Evolutionary conservation across 2,888 invertebrate genomes (phyloP).

Genomic region (Spicauda simplicius): DNA sequence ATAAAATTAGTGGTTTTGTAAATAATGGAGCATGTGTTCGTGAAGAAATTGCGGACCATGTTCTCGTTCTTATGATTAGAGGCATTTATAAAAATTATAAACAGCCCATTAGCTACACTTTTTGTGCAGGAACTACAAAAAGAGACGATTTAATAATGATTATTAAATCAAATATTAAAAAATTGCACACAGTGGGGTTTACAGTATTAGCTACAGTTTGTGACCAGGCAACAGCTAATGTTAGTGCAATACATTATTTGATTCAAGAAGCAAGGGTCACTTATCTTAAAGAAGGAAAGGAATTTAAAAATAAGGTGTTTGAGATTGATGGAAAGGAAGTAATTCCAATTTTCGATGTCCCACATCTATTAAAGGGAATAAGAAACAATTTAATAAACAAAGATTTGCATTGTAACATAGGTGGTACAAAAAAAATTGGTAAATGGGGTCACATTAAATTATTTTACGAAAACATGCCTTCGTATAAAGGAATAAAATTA

Average conservation of each 20-base stretch:
- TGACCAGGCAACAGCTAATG: neutral
- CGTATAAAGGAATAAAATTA: no score
- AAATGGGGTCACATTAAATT: no score
- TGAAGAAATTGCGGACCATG: neutral
- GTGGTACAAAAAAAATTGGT: no score
- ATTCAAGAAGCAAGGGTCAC: neutral
- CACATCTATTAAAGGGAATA: no score
- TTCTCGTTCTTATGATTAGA: neutral
- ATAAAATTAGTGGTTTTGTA: no score
- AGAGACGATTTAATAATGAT: neutral
- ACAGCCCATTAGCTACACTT: neutral
- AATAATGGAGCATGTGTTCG: slow-evolving; percentile 32
- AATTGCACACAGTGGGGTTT: neutral
- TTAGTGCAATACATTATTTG: neutral
- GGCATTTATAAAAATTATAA: slow-evolving; percentile 4
- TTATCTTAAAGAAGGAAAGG: neutral
- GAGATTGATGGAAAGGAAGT: no score
- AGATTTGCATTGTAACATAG: no score
- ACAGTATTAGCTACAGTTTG: slow-evolving; percentile 2
- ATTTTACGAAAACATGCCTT: no score
- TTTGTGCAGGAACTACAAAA: neutral
- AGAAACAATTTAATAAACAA: no score
- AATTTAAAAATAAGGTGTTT: neutral
- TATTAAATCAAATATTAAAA: neutral
- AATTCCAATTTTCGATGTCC: no score